Percentiles rank a stretch among this genome's conserved stretches.
Conservation (phyloP, 2,113 vertebrate species). For the Malurus melanocephalus region DNA sequence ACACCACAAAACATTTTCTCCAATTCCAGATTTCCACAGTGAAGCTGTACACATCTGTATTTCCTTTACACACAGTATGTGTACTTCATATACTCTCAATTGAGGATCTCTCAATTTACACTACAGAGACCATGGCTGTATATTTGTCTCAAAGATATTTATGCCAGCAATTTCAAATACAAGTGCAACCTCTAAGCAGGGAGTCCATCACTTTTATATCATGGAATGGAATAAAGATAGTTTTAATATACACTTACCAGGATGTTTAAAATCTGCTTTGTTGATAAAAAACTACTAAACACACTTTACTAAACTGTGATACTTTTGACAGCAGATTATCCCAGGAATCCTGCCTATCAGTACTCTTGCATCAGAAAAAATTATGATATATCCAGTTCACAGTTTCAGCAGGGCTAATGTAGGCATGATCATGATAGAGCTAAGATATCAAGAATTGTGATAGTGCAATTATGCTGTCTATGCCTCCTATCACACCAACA, state of each 20-base stretch:
- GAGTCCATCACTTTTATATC: not conserved
- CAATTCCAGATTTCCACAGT: not conserved
- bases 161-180: not conserved
- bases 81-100: not conserved
- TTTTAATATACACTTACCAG: not conserved
- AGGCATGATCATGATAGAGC: not conserved
- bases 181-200: not conserved
- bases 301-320: not conserved
- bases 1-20: not conserved
- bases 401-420: not conserved
- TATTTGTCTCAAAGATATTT: not conserved
- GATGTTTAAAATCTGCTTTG: not conserved
- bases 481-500: not conserved
- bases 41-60: not conserved
- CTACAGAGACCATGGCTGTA: not conserved
- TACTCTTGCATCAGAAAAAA: not conserved
- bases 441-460: not conserved
- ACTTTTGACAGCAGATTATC: not conserved
- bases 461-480: not conserved
- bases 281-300: not conserved
- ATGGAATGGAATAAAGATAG: not conserved
- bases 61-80: not conserved
- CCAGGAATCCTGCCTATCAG: not conserved
- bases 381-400: not conserved
- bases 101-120: not conserved